Base-by-base conservation (phyloP, 2,113 vertebrate genomes). In the Trematomus loennbergii region DNA sequence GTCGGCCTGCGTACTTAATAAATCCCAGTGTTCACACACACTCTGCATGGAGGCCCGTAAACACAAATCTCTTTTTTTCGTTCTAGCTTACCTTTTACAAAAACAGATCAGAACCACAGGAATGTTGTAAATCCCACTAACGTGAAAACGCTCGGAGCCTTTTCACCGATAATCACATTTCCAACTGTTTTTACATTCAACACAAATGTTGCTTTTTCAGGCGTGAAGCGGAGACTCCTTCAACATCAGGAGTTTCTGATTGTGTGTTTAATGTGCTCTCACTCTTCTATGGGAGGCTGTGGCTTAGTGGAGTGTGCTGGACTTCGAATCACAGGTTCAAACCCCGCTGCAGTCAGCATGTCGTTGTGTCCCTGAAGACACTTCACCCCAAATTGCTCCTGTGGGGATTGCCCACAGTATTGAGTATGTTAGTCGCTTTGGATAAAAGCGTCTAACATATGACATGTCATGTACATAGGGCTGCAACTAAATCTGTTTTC, bases 141-240 rank as follows among this genome's bases (percentile, higher is more conserved):
- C 82, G 43, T 87, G 73, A 75, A 72, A 85, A 87, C 72, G 78
- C 80, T 86, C 25, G 9, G 84, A 91, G 73, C 79, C 73, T 87
- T 25, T 67, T 80, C 65, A 86, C 75, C 72, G 76, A 81, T 75
- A 72, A 82, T 85, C 89, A 88, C 85, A 84, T 84, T 87, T 85
- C 81, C 82, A 72, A 85, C 65, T 55, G 71, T 88, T 92, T 79
- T 90, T 40, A 94, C 93, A 93, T 93, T 94, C 93, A 88, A 79
- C 84, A 84, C 55, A 87, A 77, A 85, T 66, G 82, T 85, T 75
- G 81, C 84, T 70, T 91, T 88, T 73, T 71, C 68, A 33, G 64
- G 52, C 54, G 33, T 18, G 75, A 76, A 83, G 81, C 62, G 81
- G 82, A 90, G 75, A 84, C 75, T 52, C 65, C 84, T 83, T 90